Base-by-base conservation (phyloP, 2,113 vertebrate species). In the Rissa tridactyla region DNA sequence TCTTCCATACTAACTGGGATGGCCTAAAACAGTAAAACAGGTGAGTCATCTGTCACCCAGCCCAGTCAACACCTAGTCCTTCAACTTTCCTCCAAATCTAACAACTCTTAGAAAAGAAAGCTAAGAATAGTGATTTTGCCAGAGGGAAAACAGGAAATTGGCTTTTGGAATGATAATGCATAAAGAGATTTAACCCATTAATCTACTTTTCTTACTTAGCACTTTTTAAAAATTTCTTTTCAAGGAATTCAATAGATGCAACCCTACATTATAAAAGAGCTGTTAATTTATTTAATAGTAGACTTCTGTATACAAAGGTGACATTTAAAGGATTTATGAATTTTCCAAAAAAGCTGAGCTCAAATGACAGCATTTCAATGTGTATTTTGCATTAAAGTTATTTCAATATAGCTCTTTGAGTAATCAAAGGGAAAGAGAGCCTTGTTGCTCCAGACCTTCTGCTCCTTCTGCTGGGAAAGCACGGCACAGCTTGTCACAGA, bases 391-490 rank as follows among this genome's bases (percentile, higher is more conserved):
- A 72, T 94, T 95, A 86, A 92, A 90, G 32, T n/a, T 93, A 54
- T 88, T 97, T 91, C 55, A 91, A 27, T 66, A 76, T 8, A 94
- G 21, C 36, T 55, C 47, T 92, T 70, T 52, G 46, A 94, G 7
- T 69, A 92, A 96, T 83, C 93, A 88, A 92, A 95, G 83, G 17
- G 36, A 92, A 86, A 89, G 71, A 49, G 61, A 95, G 54, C 13
- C 77, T 95, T 92, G n/a, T 73, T 95, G 52, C 58, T 94, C 71
- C 72, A 96, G 91, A 96, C 62, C 91, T 96, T 94, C 93, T 92
- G 75, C 61, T 96, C 62, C 66, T 96, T 96, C 92, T 95, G 19
- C 83, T 93, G 89, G 55, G 89, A 89, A 93, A 93, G 80, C 80
- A 70, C 52, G 93, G 75, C 61, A 83, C 40, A 96, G 64, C 66